Evolutionary conservation across 2,797 vertebrate species (phyloP), one percentile per base, ranked within the genome.

Genomic region (Alca torda): DNA sequence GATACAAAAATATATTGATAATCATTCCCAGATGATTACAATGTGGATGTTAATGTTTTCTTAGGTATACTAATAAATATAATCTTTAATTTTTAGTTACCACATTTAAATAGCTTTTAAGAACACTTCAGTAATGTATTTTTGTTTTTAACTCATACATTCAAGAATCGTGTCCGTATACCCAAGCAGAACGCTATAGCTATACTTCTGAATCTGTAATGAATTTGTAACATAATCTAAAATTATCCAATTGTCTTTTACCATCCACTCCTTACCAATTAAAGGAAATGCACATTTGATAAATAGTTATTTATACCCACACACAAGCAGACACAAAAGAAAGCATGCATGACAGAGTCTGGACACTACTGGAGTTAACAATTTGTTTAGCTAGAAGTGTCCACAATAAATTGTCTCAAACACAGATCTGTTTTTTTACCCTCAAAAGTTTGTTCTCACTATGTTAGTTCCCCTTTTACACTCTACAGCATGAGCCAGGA

Each of bases 11-110:
- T 76, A 59, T 67, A 79, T 67, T 95, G 91, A 84, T 84, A 95
- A 94, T 92, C 19, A 75, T 84, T 93, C 83, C 73, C 64, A 95
- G 93, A 60, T 93, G 46, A 88, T 93, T 91, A 87, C 30, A 93
- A 35, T 77, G 45, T 82, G 68, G 39, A 93, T 88, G 96, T 93
- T 68, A 93, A 73, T 83, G 10, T 88, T 73, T 95, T 81, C 39
- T 75, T 85, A 90, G 83, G 41, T 56, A 83, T 78, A 64, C 53
- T 83, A 45, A 87, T 90, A 90, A 68, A 93, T 93, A 45, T 72
- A 72, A 82, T 82, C 50, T 83, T 92, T 82, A 51, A 89, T 45
- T 87, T 94, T 89, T 85, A 85, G 67, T 69, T 96, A 94, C 68
- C 84, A 85, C 45, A 80, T 89, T 68, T 69, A 94, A 95, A 78